Base-by-base conservation (phyloP, 2,113 vertebrate genomes). In the Phasianus colchicus region DNA sequence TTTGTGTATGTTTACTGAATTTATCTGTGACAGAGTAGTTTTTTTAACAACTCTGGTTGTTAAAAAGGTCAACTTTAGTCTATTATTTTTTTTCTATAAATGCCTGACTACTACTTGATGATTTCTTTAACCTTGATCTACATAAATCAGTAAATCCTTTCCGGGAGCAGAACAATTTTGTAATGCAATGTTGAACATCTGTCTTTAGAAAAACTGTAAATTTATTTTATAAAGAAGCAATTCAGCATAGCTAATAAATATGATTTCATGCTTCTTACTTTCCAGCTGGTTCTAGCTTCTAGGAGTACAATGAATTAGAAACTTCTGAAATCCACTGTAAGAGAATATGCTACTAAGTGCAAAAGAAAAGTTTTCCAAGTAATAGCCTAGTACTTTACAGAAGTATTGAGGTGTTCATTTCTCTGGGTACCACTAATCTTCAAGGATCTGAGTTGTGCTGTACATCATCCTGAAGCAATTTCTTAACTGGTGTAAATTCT, bases 221-320 rank as follows among this genome's bases (percentile, higher is more conserved):
- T 96, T 95, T 91, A 78, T 94, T 93, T 96, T 93, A 78, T 91
- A 83, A 90, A 95, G 71, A 93, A 9, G 40, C 57, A 95, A 74
- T 92, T 92, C 95, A 88, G 63, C 88, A 92, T 71, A 92, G 43
- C 69, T 95, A 96, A 93, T 87, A 92, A 92, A 93, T 77, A 80
- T 29, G 64, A 93, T 97, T 95, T 96, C 74, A 87, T 82, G 71
- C 67, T 79, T 92, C 94, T 94, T 83, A 57, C 24, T 88, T 88
- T 69, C 88, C 94, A 96, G 52, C 32, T 96, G 73, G 60, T 93
- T 91, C 88, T 92, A 93, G 21, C n/a, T 94, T 96, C 82, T 89
- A 38, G 82, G 25, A 82, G 36, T 69, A 34, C 55, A 84, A 88
- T 80, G 52, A 94, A 87, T 90, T 92, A 72, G 52, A 81, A 78